Conservation (phyloP, 2,888 invertebrate species). For the Cataglyphis rosenhaueri region DNA sequence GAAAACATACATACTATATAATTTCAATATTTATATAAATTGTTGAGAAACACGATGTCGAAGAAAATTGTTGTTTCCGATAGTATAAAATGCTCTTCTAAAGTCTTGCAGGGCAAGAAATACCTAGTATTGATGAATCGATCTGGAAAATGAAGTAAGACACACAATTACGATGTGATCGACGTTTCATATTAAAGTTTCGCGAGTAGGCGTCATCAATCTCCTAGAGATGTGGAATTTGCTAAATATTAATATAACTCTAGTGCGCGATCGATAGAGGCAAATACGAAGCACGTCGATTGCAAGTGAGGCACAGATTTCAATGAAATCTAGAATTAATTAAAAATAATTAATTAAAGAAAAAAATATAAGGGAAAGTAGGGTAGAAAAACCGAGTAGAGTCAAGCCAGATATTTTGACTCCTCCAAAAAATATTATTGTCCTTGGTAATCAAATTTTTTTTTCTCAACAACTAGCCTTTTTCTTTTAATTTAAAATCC, state of each 20-base stretch:
- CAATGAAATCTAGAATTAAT: slow-evolving; percentile 49
- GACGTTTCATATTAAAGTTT: slow-evolving; percentile 25
- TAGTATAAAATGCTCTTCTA: slow-evolving; percentile 30
- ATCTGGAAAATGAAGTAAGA: neutral
- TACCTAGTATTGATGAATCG: slow-evolving; percentile 19
- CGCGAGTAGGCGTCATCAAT: slow-evolving; percentile 16
- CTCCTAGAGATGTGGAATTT: slow-evolving; percentile 9
- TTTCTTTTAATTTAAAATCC: no score
- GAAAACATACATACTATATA: neutral
- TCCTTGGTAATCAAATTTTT: no score
- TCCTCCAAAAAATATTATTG: no score
- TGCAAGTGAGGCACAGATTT: neutral
- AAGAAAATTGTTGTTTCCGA: slow-evolving; percentile 9
- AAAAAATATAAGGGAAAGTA: neutral
- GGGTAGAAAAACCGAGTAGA: no score
- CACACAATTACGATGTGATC: slow-evolving; percentile 9
- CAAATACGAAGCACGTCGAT: slow-evolving; percentile 18
- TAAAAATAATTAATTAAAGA: slow-evolving; percentile 61
- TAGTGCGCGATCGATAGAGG: neutral
- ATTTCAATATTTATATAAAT: slow-evolving; percentile 8
- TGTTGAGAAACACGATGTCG: neutral
- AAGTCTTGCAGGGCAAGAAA: slow-evolving; percentile 16
- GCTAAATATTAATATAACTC: slow-evolving; percentile 23
- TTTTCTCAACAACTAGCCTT: no score
- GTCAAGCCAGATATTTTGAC: no score